Percentiles rank a stretch among this genome's conserved stretches.
Conservation (phyloP, 92 coral and sea anemone species). For the Metridium senile region DNA sequence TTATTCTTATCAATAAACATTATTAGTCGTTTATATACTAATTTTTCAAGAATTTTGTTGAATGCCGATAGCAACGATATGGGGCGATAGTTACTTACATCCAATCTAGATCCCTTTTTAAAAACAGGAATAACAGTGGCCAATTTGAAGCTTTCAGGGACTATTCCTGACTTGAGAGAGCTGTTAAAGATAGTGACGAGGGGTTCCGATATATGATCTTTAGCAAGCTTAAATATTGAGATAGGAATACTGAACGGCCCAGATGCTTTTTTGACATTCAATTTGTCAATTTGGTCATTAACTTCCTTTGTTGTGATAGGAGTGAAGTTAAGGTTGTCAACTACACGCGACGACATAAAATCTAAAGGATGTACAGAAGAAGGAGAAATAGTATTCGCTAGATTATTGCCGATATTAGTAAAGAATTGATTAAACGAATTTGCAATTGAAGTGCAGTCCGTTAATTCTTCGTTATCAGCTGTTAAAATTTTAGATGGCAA, state of each 20-base stretch:
- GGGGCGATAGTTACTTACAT: neutral
- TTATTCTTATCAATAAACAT: too few relatives aligned
- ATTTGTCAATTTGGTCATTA: neutral
- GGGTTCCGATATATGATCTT: slow-evolving; percentile 11
- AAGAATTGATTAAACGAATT: neutral
- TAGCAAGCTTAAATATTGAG: neutral
- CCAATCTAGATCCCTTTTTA: slow-evolving; percentile 11
- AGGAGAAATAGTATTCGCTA: neutral
- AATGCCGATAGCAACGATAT: neutral
- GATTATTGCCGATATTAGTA: too few relatives aligned
- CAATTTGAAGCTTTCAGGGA: slow-evolving; percentile 22
- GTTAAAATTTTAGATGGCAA: neutral
- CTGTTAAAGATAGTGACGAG: neutral
- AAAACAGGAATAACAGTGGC: slow-evolving; percentile 15
- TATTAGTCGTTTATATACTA: neutral
- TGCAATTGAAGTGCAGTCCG: neutral
- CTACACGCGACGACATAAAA: neutral
- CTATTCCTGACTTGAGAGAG: slow-evolving; percentile 9
- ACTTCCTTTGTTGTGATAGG: neutral
- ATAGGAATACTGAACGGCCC: slow-evolving; percentile 24
- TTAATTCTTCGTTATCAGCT: neutral
- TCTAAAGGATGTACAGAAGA: neutral
- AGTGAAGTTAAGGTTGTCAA: neutral
- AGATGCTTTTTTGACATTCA: slow-evolving; percentile 8
- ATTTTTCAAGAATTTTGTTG: neutral